Evolutionary conservation across 2,888 invertebrate genomes (phyloP), one percentile per base, ranked within the genome.

Genomic region (Drosophila gaucha): DNA sequence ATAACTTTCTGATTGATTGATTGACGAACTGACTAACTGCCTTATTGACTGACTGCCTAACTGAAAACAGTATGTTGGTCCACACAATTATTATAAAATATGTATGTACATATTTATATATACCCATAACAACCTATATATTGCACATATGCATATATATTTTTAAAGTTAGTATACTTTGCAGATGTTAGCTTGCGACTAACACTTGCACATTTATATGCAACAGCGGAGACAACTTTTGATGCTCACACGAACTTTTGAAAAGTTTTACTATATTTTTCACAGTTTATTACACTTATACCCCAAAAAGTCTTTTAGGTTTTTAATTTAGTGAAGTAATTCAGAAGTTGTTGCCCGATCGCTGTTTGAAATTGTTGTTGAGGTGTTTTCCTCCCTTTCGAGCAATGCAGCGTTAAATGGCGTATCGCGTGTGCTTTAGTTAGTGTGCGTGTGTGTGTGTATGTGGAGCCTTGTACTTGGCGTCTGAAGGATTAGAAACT

Each of bases 291-390:
- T 36, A 28, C 38, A 14, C 51, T 39, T 39, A 51, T 38, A 50
- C 18, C n/a, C 38, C 20, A 18, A 28, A 30, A 51, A 10, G 33
- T 59, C 36, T 38, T 18, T 59, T 51, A 14, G 16, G 60, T 38
- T 47, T 47, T 62, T 70, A 36, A 62, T 60, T 62, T 63, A 38
- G 31, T 50, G 50, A 63, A 62, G 63, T 63, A 44, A 39, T 39
- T 39, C 39, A 22, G 16, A 51, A 51, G 51, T 39, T 51, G 51
- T 22, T 51, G 38, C 20, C 38, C 38, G 39, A 52, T 52, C 52
- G 46, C 38, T 46, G 44, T 38, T 62, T 30, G 14, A 39, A 46
- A 39, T 31, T 26, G 16, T 43, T 46, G 38, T n/a, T 46, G 46
- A 39, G 26, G 38, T 31, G 44, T 60, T 46, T 60, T 63, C 46